A percentile compares a stretch with the other conserved stretches of the same genome.
phyloP scores from a whole-genome alignment of 2,797 vertebrate genomes.

The Carcharodon carcharias region DNA sequence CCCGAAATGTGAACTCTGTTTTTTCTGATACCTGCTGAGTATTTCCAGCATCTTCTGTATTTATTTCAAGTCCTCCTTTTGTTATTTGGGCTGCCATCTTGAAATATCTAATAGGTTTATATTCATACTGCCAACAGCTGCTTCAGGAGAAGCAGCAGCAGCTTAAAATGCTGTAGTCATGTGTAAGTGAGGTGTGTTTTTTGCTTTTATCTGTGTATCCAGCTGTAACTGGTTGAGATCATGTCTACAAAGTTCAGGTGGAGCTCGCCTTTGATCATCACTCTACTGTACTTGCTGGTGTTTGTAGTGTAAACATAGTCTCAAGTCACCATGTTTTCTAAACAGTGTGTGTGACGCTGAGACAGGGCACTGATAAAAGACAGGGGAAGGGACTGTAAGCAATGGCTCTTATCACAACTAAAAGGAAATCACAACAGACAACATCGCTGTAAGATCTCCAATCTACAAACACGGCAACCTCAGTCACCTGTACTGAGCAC shows the following conservation, averaged over 20 bases:
- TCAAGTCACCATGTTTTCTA: conserved; percentile 1
- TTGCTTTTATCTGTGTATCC: neutral
- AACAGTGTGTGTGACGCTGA: neutral
- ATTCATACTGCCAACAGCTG: neutral
- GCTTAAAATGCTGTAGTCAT: neutral
- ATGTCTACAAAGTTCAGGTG: neutral
- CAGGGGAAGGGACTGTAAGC: neutral
- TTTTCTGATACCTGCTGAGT: neutral
- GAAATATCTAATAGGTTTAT: neutral
- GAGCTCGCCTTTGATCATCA: neutral
- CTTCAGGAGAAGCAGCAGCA: neutral
- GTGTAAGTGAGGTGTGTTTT: neutral
- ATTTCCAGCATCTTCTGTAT: neutral
- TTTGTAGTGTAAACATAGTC: conserved; percentile 1
- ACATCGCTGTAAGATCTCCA: neutral
- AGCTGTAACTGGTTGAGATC: neutral
- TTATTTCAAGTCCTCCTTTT: neutral
- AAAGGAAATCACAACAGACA: neutral
- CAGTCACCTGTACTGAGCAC: too few species aligned
- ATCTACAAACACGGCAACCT: neutral
- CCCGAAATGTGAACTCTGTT: neutral
- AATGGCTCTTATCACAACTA: neutral
- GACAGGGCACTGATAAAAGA: neutral
- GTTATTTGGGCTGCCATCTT: neutral
- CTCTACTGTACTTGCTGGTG: neutral